These are phyloP conservation scores for Drosophila limbata DNA, from an alignment of 2,888 invertebrate genomes.

Conservation along the genomic window DNA sequence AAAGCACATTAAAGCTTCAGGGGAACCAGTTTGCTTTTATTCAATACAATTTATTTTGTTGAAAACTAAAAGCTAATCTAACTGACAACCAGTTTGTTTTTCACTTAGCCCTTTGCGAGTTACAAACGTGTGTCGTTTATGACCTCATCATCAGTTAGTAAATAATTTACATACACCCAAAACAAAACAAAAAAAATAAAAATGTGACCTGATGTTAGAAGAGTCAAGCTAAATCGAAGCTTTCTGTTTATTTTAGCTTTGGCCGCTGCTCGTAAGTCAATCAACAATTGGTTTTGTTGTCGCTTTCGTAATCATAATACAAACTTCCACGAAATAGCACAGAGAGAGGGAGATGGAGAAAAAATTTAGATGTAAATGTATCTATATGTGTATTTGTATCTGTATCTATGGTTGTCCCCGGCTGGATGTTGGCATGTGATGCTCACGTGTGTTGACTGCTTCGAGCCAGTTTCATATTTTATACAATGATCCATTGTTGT, in stretches of 20 bases:
- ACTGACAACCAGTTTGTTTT: slow-evolving; percentile 1
- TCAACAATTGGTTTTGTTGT: slow-evolving; percentile 69
- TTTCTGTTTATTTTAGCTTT: slow-evolving; percentile 27
- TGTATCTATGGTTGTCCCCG: slow-evolving; percentile 62
- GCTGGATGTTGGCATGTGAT: slow-evolving; percentile 67
- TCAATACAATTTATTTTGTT: background rate
- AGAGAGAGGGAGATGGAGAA: slow-evolving; percentile 3
- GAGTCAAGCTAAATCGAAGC: slow-evolving; percentile 23
- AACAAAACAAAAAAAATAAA: slow-evolving; percentile 1
- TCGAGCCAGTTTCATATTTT: slow-evolving; percentile 52
- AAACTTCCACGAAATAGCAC: slow-evolving; percentile 23
- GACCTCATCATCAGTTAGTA: slow-evolving; percentile 47
- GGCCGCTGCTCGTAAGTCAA: slow-evolving; percentile 49
- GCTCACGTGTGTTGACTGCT: slow-evolving; percentile 65
- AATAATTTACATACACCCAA: slow-evolving; percentile 40
- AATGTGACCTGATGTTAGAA: slow-evolving; percentile 28
- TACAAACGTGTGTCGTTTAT: slow-evolving; percentile 28
- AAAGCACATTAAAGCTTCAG: background rate
- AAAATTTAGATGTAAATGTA: slow-evolving; percentile 17
- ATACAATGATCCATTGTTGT: slow-evolving; percentile 63
- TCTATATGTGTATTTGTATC: slow-evolving; percentile 18
- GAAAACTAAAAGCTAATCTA: background rate
- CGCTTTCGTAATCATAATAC: slow-evolving; percentile 52
- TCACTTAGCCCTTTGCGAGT: slow-evolving; percentile 29
- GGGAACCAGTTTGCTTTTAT: background rate